A percentile compares a stretch with the other conserved stretches of the same genome.
Conservation (phyloP, 2,113 vertebrate species). For the Peucedramus taeniatus region DNA sequence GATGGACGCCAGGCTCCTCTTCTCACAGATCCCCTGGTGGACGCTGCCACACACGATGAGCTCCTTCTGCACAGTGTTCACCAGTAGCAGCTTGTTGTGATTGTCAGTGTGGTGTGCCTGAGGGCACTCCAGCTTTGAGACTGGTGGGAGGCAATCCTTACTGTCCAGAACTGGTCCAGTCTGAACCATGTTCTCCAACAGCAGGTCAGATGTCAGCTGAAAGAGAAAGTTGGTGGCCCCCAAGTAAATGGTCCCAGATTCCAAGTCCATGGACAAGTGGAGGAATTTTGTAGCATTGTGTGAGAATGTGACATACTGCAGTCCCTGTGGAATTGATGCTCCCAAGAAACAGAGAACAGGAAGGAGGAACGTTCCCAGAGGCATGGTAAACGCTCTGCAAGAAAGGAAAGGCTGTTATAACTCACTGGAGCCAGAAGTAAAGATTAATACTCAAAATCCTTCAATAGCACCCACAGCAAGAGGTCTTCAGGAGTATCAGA, state of each 20-base stretch:
- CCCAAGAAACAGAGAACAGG: slow-evolving; percentile 71
- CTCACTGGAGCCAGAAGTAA: not conserved
- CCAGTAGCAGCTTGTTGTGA: slow-evolving; percentile 91
- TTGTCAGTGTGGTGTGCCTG: slow-evolving; percentile 86
- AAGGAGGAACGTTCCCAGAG: slow-evolving; percentile 80
- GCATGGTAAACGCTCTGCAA: slow-evolving; percentile 88
- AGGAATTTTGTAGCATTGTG: slow-evolving; percentile 83
- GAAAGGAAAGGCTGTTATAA: slow-evolving; percentile 15
- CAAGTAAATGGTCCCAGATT: slow-evolving; percentile 83
- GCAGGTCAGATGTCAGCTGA: slow-evolving; percentile 83
- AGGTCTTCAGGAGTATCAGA: not conserved
- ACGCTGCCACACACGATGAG: slow-evolving; percentile 93
- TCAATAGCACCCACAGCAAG: not conserved
- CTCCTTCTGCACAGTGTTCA: slow-evolving; percentile 80
- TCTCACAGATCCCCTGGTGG: slow-evolving; percentile 94
- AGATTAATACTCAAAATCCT: not conserved
- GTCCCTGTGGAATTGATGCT: slow-evolving; percentile 43
- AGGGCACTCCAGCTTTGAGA: slow-evolving; percentile 84
- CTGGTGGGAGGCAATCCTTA: slow-evolving; percentile 90
- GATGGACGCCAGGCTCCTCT: slow-evolving; percentile 80
- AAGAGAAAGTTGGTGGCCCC: slow-evolving; percentile 91
- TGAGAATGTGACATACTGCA: slow-evolving; percentile 74
- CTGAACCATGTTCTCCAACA: slow-evolving; percentile 73
- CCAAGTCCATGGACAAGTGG: slow-evolving; percentile 84
- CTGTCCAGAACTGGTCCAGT: slow-evolving; percentile 90